A percentile compares a stretch with the other conserved stretches of the same genome.
These are phyloP conservation scores for Bombus waltoni DNA, from an alignment of 1,140 invertebrate species.

Conservation along the genomic window DNA sequence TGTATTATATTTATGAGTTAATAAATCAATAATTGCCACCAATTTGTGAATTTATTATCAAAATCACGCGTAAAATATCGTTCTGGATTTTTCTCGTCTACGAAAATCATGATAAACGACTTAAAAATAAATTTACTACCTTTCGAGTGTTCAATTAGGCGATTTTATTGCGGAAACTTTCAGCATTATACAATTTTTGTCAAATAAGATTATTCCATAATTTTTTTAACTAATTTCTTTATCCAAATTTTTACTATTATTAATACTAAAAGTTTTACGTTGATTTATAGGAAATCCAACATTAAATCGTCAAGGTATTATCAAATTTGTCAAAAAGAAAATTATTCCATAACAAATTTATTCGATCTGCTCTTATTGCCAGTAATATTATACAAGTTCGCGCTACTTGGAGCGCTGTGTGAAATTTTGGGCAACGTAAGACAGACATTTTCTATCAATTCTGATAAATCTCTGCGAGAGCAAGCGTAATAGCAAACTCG, in stretches of 20 bases:
- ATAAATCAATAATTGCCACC: constrained; percentile 1
- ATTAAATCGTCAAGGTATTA: too few species aligned
- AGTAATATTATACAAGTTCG: not conserved
- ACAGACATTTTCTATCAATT: not conserved
- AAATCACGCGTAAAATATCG: not conserved
- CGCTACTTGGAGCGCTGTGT: not conserved
- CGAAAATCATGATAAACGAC: not conserved
- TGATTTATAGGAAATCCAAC: too few species aligned
- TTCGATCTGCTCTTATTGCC: not conserved
- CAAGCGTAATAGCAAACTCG: not conserved
- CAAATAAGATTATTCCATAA: too few species aligned
- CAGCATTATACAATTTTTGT: too few species aligned
- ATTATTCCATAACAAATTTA: not conserved
- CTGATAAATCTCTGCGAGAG: not conserved
- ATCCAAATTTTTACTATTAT: too few species aligned
- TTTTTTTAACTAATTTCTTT: too few species aligned
- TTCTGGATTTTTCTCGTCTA: not conserved
- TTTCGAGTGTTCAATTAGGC: not conserved
- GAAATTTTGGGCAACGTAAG: not conserved
- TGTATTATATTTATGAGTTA: not conserved
- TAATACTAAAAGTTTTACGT: too few species aligned
- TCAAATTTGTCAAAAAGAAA: too few species aligned
- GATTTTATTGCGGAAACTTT: not conserved
- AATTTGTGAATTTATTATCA: constrained; percentile 25
- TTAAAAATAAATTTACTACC: too few species aligned